A percentile compares a stretch with the other conserved stretches of the same genome.
Conservation (phyloP, 2,797 vertebrate genomes). For the Hypotaenidia philippensis region DNA sequence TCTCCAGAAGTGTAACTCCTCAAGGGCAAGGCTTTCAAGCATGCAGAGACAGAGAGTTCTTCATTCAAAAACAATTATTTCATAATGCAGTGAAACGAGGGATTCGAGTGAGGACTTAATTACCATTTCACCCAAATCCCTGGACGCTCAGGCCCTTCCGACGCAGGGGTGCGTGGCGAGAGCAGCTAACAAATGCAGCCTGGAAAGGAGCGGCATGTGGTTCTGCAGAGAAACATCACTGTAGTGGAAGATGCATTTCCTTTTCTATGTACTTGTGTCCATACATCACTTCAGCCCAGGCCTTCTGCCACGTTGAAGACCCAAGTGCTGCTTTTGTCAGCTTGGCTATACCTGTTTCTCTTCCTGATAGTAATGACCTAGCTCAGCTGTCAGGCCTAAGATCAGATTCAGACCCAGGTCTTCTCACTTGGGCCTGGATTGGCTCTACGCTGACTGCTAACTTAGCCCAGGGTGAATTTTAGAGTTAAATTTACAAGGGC, state of each 20-base stretch:
- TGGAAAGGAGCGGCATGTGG: neutral
- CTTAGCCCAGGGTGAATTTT: neutral
- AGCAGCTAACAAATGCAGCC: neutral
- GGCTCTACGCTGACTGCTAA: neutral
- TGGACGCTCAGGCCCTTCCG: neutral
- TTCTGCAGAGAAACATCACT: neutral
- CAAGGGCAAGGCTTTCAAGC: slow-evolving; percentile 56
- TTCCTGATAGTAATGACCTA: neutral
- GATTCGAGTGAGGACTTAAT: slow-evolving; percentile 36
- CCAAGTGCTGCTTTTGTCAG: neutral
- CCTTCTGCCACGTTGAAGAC: neutral
- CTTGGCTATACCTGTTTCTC: neutral
- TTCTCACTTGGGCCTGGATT: neutral
- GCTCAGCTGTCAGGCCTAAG: neutral
- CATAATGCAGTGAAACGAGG: slow-evolving; percentile 43
- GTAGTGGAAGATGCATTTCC: neutral
- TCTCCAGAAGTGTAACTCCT: slow-evolving; percentile 44
- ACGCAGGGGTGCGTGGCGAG: neutral
- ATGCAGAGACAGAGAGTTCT: slow-evolving; percentile 34
- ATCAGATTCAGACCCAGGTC: neutral
- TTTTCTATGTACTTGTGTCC: neutral
- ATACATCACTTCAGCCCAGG: neutral
- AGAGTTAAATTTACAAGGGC: neutral
- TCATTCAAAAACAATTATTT: slow-evolving; percentile 47
- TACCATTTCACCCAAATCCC: slow-evolving; percentile 43